These are phyloP conservation scores for Rousettus madagascariensis DNA, from an alignment of 2,797 vertebrate species.

Conservation along the genomic window DNA sequence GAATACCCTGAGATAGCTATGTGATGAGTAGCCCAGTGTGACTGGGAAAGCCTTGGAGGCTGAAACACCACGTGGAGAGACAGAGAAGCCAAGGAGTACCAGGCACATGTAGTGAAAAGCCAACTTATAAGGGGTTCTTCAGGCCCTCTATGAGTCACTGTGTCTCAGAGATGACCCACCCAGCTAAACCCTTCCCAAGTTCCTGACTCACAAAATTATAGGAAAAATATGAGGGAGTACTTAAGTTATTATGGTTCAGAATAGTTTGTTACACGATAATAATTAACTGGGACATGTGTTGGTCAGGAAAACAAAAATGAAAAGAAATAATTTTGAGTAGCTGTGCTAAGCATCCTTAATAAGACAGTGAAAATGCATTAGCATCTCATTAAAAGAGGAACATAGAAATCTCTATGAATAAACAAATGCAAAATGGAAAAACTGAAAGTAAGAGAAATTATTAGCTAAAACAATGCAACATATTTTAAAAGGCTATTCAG, in stretches of 20 bases:
- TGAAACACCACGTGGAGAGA: background rate
- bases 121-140: background rate
- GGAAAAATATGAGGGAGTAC: background rate
- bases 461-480: conserved; percentile 39
- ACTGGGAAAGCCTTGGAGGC: background rate
- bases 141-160: background rate
- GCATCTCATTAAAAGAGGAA: conserved; percentile 50
- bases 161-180: background rate
- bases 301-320: conserved; percentile 6
- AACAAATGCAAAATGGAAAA: conserved; percentile 64
- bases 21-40: background rate
- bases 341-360: background rate
- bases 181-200: background rate
- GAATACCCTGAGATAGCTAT: background rate
- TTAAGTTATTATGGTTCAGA: background rate
- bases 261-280: background rate
- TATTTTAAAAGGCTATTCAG: conserved; percentile 60
- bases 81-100: background rate
- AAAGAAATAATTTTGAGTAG: background rate
- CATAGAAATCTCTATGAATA: conserved; percentile 55
- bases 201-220: background rate
- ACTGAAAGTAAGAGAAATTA: conserved; percentile 53
- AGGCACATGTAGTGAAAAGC: background rate
- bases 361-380: conserved; percentile 37
- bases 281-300: conserved; percentile 26